A percentile compares a stretch with the other conserved stretches of the same genome.
These are phyloP conservation scores for Drosophila quinaria DNA, from an alignment of 2,888 invertebrate species.

Conservation along the genomic window DNA sequence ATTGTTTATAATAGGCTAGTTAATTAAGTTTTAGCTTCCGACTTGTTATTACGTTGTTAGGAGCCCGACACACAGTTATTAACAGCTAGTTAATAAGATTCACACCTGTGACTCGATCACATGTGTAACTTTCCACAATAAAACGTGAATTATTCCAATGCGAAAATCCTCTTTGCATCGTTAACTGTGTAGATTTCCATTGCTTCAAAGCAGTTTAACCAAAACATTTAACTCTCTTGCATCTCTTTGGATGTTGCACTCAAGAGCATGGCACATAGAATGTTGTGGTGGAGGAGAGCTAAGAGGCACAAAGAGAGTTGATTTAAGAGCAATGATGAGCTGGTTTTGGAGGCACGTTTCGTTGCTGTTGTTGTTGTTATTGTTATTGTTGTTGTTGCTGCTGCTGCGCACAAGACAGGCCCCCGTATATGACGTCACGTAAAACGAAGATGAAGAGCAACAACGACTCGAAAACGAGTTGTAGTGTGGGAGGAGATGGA, in stretches of 20 bases:
- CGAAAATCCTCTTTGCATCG: constrained; percentile 12
- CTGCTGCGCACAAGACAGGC: constrained; percentile 64
- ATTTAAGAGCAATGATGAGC: constrained; percentile 50
- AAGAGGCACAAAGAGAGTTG: constrained; percentile 25
- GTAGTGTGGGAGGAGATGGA: not conserved
- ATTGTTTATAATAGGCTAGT: constrained; percentile 12
- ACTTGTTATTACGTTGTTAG: constrained; percentile 11
- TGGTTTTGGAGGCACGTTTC: constrained; percentile 74
- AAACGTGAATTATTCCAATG: constrained; percentile 9
- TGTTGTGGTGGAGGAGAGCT: constrained; percentile 11
- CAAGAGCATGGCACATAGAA: constrained; percentile 53
- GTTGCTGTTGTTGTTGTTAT: constrained; percentile 11
- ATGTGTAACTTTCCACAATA: constrained; percentile 61
- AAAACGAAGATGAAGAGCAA: constrained; percentile 36
- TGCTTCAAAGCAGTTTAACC: not conserved
- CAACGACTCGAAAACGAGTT: constrained; percentile 38
- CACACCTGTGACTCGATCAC: constrained; percentile 62
- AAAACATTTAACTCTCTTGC: constrained; percentile 9
- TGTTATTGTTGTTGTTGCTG: constrained; percentile 22
- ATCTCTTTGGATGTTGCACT: constrained; percentile 43
- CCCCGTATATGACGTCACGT: constrained; percentile 83
- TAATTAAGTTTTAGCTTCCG: constrained; percentile 20
- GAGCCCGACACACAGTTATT: constrained; percentile 27
- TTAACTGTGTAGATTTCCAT: constrained; percentile 30
- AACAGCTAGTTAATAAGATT: constrained; percentile 55